A percentile compares a stretch with the other conserved stretches of the same genome.
Evolutionary conservation across 2,797 vertebrate species (phyloP).

Genomic region (Phataginus tetradactyla): DNA sequence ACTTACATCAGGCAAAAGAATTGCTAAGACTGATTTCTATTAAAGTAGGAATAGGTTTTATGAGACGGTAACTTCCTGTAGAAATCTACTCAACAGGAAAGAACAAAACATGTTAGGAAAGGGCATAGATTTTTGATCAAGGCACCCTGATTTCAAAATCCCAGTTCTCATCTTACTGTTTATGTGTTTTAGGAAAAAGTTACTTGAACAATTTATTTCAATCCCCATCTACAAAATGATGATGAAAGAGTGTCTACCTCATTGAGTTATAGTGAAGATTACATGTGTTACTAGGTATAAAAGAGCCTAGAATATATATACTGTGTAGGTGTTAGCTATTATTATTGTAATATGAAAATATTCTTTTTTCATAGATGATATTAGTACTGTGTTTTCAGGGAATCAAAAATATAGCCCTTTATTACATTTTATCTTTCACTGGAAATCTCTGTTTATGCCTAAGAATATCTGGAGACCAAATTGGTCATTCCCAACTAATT

Average conservation of each 20-base stretch:
- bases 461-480: slow-evolving; percentile 52
- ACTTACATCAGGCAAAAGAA: background rate
- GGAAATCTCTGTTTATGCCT: background rate
- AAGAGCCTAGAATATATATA: background rate
- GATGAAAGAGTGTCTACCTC: background rate
- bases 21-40: background rate
- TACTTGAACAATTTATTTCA: background rate
- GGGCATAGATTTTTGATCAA: background rate
- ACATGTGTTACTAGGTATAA: background rate
- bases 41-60: background rate
- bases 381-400: background rate
- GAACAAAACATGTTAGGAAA: background rate
- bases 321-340: background rate
- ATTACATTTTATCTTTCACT: slow-evolving; percentile 28
- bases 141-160: background rate
- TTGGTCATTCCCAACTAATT: slow-evolving; percentile 38
- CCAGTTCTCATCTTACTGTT: background rate
- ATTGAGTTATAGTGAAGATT: background rate
- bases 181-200: background rate
- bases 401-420: background rate
- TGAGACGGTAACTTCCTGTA: background rate
- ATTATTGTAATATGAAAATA: background rate
- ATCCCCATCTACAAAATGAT: background rate
- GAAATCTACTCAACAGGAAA: background rate
- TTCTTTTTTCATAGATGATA: background rate